Evolutionary conservation across 2,113 vertebrate species (phyloP), one percentile per base, ranked within the genome.

Genomic region (Leptocoma aspasia): DNA sequence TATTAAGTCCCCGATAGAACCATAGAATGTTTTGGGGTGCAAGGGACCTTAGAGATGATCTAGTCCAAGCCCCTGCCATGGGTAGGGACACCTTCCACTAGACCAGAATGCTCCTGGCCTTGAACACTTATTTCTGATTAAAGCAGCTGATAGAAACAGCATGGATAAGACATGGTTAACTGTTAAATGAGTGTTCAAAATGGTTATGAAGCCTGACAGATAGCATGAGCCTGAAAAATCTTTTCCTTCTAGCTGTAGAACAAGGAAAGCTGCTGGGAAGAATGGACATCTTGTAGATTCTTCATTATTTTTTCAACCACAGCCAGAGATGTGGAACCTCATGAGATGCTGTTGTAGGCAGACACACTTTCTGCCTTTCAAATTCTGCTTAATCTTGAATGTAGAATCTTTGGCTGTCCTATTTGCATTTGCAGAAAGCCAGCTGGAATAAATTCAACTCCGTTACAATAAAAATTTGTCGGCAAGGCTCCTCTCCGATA

Each of bases 371-470:
- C 64, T 91, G 88, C 76, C 65, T 96, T 75, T 79, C 50, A 56
- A 83, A 89, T 93, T 68, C 82, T 22, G 72, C 90, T 56, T 93
- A 68, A 83, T 93, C 94, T 90, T 78, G 73, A 90, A 57, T 71
- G 80, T 86, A 53, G 49, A 86, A 78, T 92, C 82, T 86, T 83
- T 77, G 64, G 76, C 80, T 83, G 69, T 65, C 68, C 85, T 81
- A 13, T 91, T 86, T 78, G 76, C 88, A 68, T 77, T 78, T 84
- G 60, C 57, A 64, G 80, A 92, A 83, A 89, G 80, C 90, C 93
- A 90, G 60, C 88, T 95, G 94, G 94, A 95, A 30, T 45, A 60
- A 90, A 68, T 83, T 89, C 90, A 89, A 15, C 64, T 66, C 76
- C 1, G 11, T 85, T 82, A 83, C 94, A 92, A 93, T 82, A 35